These are phyloP conservation scores for Calliphora vomitoria DNA, from an alignment of 2,888 invertebrate species.

Conservation along the genomic window DNA sequence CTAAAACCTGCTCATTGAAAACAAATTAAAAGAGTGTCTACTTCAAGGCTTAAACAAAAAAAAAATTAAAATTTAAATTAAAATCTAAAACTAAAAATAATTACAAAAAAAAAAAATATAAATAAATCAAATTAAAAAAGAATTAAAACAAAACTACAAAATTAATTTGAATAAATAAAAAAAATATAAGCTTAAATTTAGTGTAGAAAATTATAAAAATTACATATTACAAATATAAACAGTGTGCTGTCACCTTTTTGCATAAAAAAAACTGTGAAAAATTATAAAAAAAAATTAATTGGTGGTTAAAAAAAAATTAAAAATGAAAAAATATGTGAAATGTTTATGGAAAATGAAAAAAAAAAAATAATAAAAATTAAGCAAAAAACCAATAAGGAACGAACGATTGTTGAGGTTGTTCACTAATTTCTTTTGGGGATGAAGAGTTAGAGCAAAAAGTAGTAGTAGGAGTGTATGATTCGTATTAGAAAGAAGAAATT, in stretches of 20 bases:
- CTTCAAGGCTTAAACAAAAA: not conserved
- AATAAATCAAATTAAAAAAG: conserved; percentile 24
- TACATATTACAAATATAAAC: conserved; percentile 58
- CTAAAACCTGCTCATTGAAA: not conserved
- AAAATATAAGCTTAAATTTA: conserved; percentile 52
- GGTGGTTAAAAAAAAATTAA: conserved; percentile 30
- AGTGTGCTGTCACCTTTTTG: conserved; percentile 73
- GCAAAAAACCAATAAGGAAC: conserved; percentile 47
- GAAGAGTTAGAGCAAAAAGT: conserved; percentile 49
- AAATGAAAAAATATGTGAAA: conserved; percentile 34
- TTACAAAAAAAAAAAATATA: conserved; percentile 6
- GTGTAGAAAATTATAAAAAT: conserved; percentile 45
- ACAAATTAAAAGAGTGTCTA: not conserved
- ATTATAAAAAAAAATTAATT: conserved; percentile 35
- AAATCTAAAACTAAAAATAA: not conserved
- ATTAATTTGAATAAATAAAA: conserved; percentile 37
- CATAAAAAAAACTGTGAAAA: conserved; percentile 52
- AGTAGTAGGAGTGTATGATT: conserved; percentile 13
- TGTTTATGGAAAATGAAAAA: conserved; percentile 44
- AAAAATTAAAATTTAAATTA: not conserved
- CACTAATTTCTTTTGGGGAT: conserved; percentile 19
- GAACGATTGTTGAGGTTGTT: conserved; percentile 36
- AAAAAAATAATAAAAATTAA: conserved; percentile 25
- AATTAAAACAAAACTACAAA: conserved; percentile 53
- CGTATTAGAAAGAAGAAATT: conserved; percentile 71